phyloP scores from a whole-genome alignment of 2,797 vertebrate genomes.

The Buceros bicornis region DNA sequence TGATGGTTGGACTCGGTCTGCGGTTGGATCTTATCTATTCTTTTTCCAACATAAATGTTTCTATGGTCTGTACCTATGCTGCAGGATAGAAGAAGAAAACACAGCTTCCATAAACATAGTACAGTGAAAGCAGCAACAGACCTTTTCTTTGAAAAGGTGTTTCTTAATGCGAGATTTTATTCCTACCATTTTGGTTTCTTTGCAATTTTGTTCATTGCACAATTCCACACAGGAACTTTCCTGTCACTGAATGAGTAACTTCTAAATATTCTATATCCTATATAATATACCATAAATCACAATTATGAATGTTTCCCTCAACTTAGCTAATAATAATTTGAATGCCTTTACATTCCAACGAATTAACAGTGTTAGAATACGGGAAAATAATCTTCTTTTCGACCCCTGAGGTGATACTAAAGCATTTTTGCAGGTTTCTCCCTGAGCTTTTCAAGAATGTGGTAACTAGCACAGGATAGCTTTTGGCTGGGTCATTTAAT shows the following conservation, averaged over 20 bases:
- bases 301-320: conserved; percentile 40
- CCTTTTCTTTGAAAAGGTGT: conserved; percentile 8
- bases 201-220: background rate
- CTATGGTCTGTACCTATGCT: background rate
- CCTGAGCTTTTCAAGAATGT: conserved; percentile 25
- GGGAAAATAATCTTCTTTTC: conserved; percentile 67
- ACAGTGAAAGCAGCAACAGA: background rate
- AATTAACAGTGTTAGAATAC: conserved; percentile 9
- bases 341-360: conserved; percentile 45
- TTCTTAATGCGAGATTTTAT: background rate
- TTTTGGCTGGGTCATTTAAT: conserved; percentile 55
- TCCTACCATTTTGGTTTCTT: background rate
- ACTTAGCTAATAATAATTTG: conserved; percentile 38
- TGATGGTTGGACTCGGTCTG: background rate
- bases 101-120: background rate
- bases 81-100: conserved; percentile 10
- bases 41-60: background rate
- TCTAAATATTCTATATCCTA: background rate
- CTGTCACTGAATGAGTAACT: background rate
- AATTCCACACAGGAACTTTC: background rate
- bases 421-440: conserved; percentile 51
- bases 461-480: background rate
- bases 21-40: background rate
- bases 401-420: conserved; percentile 34
- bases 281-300: background rate